phyloP scores from a whole-genome alignment of 1,140 invertebrate species.

The Papilio aristodemus region DNA sequence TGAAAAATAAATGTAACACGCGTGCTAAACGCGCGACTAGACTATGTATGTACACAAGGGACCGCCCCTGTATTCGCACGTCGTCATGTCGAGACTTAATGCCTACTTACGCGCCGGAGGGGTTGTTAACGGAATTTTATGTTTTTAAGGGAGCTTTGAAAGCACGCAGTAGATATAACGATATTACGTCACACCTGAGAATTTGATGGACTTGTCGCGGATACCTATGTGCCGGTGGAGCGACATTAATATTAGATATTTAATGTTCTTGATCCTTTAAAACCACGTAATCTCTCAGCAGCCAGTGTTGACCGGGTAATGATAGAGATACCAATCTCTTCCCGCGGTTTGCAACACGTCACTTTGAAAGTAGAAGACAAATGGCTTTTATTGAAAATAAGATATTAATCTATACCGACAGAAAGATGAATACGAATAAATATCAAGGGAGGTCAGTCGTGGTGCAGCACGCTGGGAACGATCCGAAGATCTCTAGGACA shows the following conservation, averaged over 20 bases:
- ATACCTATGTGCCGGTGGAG: no score
- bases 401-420: no score
- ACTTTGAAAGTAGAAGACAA: no score
- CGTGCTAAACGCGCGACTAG: not conserved
- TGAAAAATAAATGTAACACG: constrained; percentile 11
- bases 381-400: no score
- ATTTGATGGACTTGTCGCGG: not conserved
- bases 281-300: not conserved
- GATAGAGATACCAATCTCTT: no score
- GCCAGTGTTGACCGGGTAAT: not conserved
- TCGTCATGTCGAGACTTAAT: not conserved
- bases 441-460: not conserved
- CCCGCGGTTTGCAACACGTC: no score
- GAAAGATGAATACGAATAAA: not conserved
- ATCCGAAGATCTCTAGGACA: not conserved
- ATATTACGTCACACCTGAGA: constrained; percentile 11
- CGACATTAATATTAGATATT: not conserved
- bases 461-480: not conserved
- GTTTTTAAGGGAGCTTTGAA: constrained; percentile 2
- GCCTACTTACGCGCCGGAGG: not conserved
- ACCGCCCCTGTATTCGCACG: not conserved
- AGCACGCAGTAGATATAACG: not conserved
- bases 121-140: constrained; percentile 3
- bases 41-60: not conserved
- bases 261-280: not conserved